These are phyloP conservation scores for Pseudomyrmex pallidus DNA, from an alignment of 1,140 invertebrate genomes.

Conservation along the genomic window DNA sequence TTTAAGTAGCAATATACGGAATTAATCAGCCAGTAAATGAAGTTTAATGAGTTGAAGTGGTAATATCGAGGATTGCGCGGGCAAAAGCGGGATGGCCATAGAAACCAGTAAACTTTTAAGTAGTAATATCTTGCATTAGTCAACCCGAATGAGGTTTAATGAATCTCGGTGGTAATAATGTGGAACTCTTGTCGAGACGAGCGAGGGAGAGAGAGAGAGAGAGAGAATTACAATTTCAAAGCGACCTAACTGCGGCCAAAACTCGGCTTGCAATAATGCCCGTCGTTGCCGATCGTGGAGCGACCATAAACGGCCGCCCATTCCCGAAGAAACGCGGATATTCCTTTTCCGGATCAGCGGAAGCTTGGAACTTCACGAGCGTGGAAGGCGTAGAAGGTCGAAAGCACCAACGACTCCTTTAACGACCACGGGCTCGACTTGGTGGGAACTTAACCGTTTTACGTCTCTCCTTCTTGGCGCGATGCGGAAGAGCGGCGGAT, in stretches of 20 bases:
- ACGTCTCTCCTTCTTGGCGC: slow-evolving; percentile 29
- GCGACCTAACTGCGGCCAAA: slow-evolving; percentile 16
- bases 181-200: no score
- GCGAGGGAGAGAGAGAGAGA: no score
- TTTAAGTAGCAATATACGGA: not conserved
- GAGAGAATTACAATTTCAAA: slow-evolving; percentile 9
- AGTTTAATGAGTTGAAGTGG: not conserved
- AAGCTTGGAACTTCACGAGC: slow-evolving; percentile 10
- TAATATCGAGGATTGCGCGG: slow-evolving; percentile 3
- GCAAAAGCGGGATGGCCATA: not conserved
- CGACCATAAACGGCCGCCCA: slow-evolving; percentile 46
- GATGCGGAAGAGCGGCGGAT: slow-evolving; percentile 34
- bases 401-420: slow-evolving; percentile 37
- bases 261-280: slow-evolving; percentile 59
- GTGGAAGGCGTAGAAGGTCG: slow-evolving; percentile 2
- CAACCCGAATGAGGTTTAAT: no score
- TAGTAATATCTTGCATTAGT: no score
- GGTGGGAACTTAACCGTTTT: slow-evolving; percentile 47
- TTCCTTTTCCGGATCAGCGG: slow-evolving; percentile 53
- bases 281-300: slow-evolving; percentile 27
- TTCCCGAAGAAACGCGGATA: slow-evolving; percentile 32
- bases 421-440: slow-evolving; percentile 45
- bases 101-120: no score
- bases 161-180: no score
- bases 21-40: not conserved